Evolutionary conservation across 23 tunicate genomes (phyloP).

Genomic region (Botrylloides violaceus): DNA sequence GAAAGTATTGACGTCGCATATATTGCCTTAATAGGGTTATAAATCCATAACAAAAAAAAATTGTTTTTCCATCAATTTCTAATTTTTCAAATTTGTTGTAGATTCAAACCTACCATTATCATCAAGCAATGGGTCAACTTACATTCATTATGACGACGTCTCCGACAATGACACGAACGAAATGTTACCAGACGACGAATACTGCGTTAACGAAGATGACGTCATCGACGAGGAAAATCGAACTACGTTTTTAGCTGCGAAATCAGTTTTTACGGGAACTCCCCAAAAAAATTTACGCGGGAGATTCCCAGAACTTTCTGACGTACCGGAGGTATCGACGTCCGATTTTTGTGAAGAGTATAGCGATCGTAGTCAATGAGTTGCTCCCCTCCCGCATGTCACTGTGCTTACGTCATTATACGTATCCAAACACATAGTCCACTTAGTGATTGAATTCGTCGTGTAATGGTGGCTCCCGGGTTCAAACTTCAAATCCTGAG

Average conservation of each 20-base stretch:
- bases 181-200: not conserved
- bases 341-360: constrained; percentile 92
- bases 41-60: too few relatives aligned
- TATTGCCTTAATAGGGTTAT: too few relatives aligned
- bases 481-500: too few relatives aligned
- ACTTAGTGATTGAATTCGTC: too few relatives aligned
- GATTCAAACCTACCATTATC: constrained; percentile 4
- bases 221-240: constrained; percentile 2
- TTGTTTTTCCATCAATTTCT: too few relatives aligned
- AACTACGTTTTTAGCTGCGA: constrained; percentile 27
- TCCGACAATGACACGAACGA: not conserved
- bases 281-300: constrained; percentile 29
- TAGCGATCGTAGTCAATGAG: constrained; percentile 72
- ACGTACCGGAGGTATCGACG: constrained; percentile 85
- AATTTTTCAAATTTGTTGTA: not conserved
- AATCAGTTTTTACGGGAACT: constrained; percentile 17
- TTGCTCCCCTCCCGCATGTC: too few relatives aligned
- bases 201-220: constrained; percentile 17
- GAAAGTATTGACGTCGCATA: too few relatives aligned
- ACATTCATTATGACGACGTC: not conserved
- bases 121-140: not conserved
- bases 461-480: too few relatives aligned
- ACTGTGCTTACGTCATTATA: too few relatives aligned
- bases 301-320: constrained; percentile 54
- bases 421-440: too few relatives aligned